Evolutionary conservation across 2,888 invertebrate genomes (phyloP).

Genomic region (Caenorhabditis imperialis): DNA sequence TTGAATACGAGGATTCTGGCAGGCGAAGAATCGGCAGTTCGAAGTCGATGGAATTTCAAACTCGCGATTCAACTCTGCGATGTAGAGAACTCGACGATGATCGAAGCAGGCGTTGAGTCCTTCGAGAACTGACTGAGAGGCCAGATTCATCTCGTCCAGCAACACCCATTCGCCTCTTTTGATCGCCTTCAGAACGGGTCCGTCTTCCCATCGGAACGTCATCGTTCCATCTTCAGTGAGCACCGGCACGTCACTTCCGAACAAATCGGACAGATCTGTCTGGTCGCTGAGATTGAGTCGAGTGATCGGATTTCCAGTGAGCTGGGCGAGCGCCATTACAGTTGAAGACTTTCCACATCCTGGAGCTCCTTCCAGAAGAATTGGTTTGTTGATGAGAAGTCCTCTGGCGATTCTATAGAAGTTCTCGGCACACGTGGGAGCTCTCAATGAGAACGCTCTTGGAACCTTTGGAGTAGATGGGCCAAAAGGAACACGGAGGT

Average conservation of each 20-base stretch:
- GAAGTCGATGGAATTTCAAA: constrained; percentile 65
- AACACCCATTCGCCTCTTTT: constrained; percentile 95
- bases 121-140: constrained; percentile 97
- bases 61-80: constrained; percentile 89
- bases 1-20: constrained; percentile 95
- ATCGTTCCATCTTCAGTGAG: constrained; percentile 85
- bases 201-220: constrained; percentile 96
- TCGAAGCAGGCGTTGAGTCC: constrained; percentile 98
- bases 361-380: constrained; percentile 92
- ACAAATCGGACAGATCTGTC: constrained; percentile 96
- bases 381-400: constrained; percentile 86
- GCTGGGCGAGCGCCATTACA: constrained; percentile 89
- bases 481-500: constrained; percentile 59
- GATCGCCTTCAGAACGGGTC: constrained; percentile 92
- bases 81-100: constrained; percentile 94
- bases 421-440: constrained; percentile 83
- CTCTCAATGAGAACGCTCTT: constrained; percentile 71
- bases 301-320: constrained; percentile 88
- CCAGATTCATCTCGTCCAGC: constrained; percentile 96
- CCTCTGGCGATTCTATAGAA: constrained; percentile 89
- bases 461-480: constrained; percentile 84
- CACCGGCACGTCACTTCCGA: constrained; percentile 96
- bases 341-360: constrained; percentile 98
- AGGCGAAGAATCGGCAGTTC: constrained; percentile 92
- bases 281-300: constrained; percentile 98